Conservation (phyloP, 2,797 vertebrate genomes). For the Channa striata region DNA sequence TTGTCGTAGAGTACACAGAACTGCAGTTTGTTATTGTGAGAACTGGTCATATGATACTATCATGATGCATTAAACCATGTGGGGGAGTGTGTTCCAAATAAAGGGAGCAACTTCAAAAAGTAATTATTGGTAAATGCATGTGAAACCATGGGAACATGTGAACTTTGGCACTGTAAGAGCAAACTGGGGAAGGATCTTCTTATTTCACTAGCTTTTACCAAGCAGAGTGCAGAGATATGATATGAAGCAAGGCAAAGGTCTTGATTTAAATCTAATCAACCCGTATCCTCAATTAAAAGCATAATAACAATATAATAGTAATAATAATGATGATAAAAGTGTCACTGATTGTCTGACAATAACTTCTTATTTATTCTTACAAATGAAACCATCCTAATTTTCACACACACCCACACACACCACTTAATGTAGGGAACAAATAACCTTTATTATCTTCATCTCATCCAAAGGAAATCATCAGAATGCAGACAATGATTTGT, state of each 20-base stretch:
- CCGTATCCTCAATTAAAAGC: not conserved
- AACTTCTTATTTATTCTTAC: not conserved
- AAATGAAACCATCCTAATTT: not conserved
- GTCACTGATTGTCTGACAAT: too few relatives aligned
- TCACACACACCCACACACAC: not conserved
- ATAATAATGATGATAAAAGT: too few relatives aligned
- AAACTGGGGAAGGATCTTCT: not conserved
- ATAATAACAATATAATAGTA: too few relatives aligned
- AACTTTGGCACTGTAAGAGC: not conserved
- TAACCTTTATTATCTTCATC: not conserved
- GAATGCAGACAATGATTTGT: conserved; percentile 11
- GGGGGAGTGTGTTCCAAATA: not conserved
- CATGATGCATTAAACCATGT: not conserved
- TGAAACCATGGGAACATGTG: too few relatives aligned
- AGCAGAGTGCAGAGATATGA: not conserved
- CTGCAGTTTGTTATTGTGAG: too few relatives aligned
- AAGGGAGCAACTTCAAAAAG: not conserved
- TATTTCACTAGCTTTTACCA: not conserved
- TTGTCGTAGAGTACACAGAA: too few relatives aligned
- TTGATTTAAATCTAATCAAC: not conserved
- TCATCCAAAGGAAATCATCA: not conserved
- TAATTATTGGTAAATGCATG: too few relatives aligned
- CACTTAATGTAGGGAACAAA: too few relatives aligned
- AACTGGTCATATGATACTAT: too few relatives aligned
- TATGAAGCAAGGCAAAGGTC: not conserved